Base-by-base conservation (phyloP, 30 jellyfish, hydroid and myxozoan species). In the Hydractinia symbiolongicarpus region DNA sequence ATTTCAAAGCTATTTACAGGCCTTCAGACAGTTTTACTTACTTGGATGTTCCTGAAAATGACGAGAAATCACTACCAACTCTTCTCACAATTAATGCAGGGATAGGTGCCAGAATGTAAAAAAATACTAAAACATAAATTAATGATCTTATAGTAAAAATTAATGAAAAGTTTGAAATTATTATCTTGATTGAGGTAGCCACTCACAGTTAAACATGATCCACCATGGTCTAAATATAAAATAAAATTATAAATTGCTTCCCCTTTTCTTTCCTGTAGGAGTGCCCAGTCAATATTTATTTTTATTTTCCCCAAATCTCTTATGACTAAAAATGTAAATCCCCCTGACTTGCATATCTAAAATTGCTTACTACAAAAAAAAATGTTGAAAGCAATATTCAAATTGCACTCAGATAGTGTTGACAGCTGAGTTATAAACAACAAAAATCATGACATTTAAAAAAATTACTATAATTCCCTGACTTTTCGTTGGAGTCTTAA, bases 121-220 rank as follows among this genome's bases (percentile, higher is more conserved):
- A 90, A 75, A 90, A 90, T 83, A 90, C 97, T 90, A 81, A n/a
- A 68, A 82, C 21, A 49, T n/a, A 64, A 13, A 64, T n/a, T 13
- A 58, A 16, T 30, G 44, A 30, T 30, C 44, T 57, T 66, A 83
- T 15, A 11, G 49, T 4, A 67, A 62, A 1, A 19, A 11, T 9
- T 14, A 20, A 7, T 50, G 21, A 73, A 73, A 73, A 15, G 70
- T 60, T 16, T 13, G 2, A 15, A 13, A 16, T 13, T 16, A 13
- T 13, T 13, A 60, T 16, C 17, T 15, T 14, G 30, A 10, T 9
- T 76, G 15, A 73, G 17, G 1, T 76, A 14, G 30, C 2, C 61
- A 84, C 97, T 90, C 72, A 90, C 97, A 90, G 51, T 73, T 84
- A 80, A 90, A 90, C 81, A 90, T 72, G 69, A 90, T 83, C 97